Percentiles rank a stretch among this genome's conserved stretches.
Evolutionary conservation across 2,888 invertebrate species (phyloP).

Genomic region (Eurytoma adleriae): DNA sequence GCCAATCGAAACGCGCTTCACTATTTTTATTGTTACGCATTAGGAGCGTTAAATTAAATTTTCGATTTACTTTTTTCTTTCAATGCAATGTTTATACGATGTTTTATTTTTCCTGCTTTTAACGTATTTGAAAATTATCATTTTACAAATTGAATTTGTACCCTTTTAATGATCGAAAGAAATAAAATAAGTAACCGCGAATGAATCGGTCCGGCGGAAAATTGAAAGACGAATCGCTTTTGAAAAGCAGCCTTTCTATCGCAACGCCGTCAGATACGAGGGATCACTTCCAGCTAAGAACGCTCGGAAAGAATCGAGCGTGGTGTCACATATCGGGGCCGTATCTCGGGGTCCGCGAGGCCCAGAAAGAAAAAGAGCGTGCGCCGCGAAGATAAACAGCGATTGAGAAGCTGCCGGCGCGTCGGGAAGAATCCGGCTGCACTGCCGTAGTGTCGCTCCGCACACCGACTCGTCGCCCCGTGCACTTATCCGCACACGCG

Average conservation of each 20-base stretch:
- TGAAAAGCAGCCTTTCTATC: too few relatives aligned
- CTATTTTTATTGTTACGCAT: too few relatives aligned
- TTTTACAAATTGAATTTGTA: too few relatives aligned
- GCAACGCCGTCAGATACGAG: not conserved
- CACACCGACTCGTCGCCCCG: not conserved
- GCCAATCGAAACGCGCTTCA: not conserved
- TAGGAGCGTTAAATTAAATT: too few relatives aligned
- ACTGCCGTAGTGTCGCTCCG: slow-evolving; percentile 1
- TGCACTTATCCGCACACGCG: not conserved
- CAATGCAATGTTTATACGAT: too few relatives aligned
- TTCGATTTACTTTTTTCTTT: too few relatives aligned
- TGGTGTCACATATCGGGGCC: not conserved
- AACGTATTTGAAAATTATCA: too few relatives aligned
- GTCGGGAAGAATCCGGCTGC: not conserved
- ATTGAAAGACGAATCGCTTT: too few relatives aligned
- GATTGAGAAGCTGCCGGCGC: not conserved
- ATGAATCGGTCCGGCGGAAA: too few relatives aligned
- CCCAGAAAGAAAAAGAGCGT: not conserved
- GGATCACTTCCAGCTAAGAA: not conserved
- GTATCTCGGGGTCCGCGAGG: not conserved
- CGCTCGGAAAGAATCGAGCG: slow-evolving; percentile 4
- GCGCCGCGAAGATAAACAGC: slow-evolving; percentile 24
- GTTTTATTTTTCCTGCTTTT: too few relatives aligned
- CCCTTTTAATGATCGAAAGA: too few relatives aligned
- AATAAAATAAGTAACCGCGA: too few relatives aligned